Conservation (phyloP, 1,140 invertebrate genomes). For the Leptestheria dahalacensis region DNA sequence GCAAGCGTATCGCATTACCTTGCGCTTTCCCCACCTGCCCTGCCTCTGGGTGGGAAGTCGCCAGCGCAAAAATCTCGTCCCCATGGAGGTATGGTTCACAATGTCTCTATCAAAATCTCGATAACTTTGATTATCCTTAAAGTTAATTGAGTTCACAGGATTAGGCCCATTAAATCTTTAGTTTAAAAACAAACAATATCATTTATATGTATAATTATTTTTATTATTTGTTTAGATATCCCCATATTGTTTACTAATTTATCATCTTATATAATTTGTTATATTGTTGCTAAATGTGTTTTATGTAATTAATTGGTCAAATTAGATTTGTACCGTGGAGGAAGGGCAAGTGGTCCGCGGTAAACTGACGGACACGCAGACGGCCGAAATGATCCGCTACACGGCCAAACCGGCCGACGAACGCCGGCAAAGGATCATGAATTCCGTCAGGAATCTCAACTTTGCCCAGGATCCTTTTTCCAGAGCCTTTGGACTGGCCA, state of each 20-base stretch:
- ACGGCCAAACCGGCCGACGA: slow-evolving; percentile 42
- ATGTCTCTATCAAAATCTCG: neutral
- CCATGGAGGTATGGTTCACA: slow-evolving; percentile 16
- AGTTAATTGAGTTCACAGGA: neutral
- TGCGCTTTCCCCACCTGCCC: slow-evolving; percentile 7
- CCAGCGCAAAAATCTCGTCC: slow-evolving; percentile 5
- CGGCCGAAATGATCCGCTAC: slow-evolving; percentile 42
- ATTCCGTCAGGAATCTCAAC: slow-evolving; percentile 18
- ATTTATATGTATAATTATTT: neutral
- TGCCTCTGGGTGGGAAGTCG: slow-evolving; percentile 15
- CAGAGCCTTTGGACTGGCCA: slow-evolving; percentile 8
- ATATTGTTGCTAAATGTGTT: slow-evolving; percentile 12
- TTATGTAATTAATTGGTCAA: slow-evolving; percentile 13
- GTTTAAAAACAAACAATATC: no score
- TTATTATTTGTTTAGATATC: slow-evolving; percentile 14
- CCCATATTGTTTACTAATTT: slow-evolving; percentile 1
- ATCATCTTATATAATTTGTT: neutral
- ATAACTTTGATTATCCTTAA: neutral
- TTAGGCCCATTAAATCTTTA: no score
- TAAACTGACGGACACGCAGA: slow-evolving; percentile 40
- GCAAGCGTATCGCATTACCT: neutral
- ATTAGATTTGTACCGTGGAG: slow-evolving; percentile 38
- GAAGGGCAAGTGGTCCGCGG: slow-evolving; percentile 40
- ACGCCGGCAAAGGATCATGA: slow-evolving; percentile 44
- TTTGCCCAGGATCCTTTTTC: slow-evolving; percentile 1